phyloP scores from a whole-genome alignment of 2,797 vertebrate species.

The Pampus argenteus region DNA sequence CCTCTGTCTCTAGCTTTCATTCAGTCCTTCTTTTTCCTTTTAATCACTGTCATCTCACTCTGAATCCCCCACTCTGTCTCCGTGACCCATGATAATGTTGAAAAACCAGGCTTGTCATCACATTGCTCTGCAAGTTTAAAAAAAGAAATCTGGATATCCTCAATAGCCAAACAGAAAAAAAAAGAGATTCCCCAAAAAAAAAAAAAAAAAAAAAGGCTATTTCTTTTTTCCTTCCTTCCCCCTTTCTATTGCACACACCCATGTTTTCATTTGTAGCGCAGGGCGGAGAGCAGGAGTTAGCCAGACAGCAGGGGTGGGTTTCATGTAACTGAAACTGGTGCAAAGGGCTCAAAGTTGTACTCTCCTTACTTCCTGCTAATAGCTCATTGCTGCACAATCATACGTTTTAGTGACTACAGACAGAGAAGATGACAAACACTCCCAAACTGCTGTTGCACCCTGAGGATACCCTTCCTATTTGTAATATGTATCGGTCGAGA shows the following conservation, averaged over 20 bases:
- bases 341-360: constrained; percentile 48
- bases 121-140: not conserved
- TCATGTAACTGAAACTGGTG: constrained; percentile 69
- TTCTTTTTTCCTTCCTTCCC: constrained; percentile 59
- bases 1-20: not conserved
- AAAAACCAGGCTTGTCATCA: constrained; percentile 27
- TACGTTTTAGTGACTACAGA: constrained; percentile 35
- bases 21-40: constrained; percentile 12
- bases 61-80: constrained; percentile 17
- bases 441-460: constrained; percentile 40
- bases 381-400: constrained; percentile 45
- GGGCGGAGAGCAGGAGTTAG: constrained; percentile 58
- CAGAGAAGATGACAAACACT: constrained; percentile 43
- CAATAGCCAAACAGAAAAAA: constrained; percentile 15
- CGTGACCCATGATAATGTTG: not conserved
- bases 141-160: constrained; percentile 28
- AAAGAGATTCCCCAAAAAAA: constrained; percentile 16
- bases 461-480: constrained; percentile 36
- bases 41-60: constrained; percentile 14
- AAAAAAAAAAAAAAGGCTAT: constrained; percentile 15
- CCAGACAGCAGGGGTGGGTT: constrained; percentile 69
- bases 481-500: constrained; percentile 39
- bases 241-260: constrained; percentile 67
- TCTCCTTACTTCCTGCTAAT: constrained; percentile 54
- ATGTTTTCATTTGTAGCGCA: constrained; percentile 78